Percentiles rank a stretch among this genome's conserved stretches.
Evolutionary conservation across 2,113 vertebrate species (phyloP).

Genomic region (Craseonycteris thonglongyai): DNA sequence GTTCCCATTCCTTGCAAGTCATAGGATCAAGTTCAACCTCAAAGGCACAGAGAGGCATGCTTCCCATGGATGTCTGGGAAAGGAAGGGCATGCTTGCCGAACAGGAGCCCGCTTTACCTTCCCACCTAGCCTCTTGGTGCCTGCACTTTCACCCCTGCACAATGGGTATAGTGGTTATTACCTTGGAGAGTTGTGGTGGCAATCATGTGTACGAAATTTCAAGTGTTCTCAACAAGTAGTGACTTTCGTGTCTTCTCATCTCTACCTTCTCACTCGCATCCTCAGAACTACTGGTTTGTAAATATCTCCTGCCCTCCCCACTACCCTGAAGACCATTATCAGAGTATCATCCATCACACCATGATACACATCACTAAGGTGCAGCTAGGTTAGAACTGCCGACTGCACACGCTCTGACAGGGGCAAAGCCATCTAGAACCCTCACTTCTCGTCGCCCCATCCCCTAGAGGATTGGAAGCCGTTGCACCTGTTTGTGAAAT

Average conservation of each 20-base stretch:
- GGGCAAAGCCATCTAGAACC: background rate
- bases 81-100: background rate
- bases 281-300: background rate
- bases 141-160: background rate
- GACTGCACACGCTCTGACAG: background rate
- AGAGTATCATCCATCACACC: no score
- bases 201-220: background rate
- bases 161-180: background rate
- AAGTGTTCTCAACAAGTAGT: background rate
- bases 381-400: background rate
- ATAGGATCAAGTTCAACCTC: background rate
- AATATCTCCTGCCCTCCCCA: background rate
- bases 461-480: background rate
- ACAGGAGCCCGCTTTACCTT: background rate
- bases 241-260: background rate
- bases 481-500: background rate
- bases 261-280: background rate
- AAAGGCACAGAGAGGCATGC: background rate
- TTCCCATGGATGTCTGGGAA: background rate
- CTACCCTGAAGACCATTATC: background rate
- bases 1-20: background rate
- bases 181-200: background rate
- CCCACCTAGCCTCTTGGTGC: background rate
- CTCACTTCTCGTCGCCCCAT: background rate
- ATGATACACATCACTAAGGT: rapidly evolving